Evolutionary conservation across 2,113 vertebrate genomes (phyloP).

Genomic region (Gallinago media): DNA sequence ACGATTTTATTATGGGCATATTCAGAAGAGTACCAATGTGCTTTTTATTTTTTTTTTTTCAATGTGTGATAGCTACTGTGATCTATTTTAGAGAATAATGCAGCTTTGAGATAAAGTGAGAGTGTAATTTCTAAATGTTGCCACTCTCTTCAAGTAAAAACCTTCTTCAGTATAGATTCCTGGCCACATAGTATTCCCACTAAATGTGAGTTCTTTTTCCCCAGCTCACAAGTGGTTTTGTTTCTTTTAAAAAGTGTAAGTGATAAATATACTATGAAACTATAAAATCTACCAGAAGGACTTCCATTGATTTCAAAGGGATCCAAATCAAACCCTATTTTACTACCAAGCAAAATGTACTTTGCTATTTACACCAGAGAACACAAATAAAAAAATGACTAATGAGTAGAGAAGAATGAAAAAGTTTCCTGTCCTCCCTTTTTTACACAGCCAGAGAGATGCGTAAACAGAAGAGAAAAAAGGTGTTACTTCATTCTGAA

Average conservation of each 20-base stretch:
- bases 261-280: not conserved
- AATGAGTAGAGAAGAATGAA: not conserved
- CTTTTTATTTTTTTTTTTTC: not conserved
- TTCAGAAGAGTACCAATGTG: not conserved
- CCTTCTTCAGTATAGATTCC: not conserved
- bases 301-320: not conserved
- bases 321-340: not conserved
- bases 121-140: not conserved
- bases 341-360: not conserved
- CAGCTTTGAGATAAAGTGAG: not conserved
- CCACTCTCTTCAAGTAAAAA: not conserved
- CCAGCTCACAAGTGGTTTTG: not conserved
- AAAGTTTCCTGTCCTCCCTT: not conserved
- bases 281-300: not conserved
- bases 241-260: not conserved
- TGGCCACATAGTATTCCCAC: not conserved
- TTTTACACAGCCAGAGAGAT: not conserved
- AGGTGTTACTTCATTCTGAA: not conserved
- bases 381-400: not conserved
- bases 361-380: not conserved
- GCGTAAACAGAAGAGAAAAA: not conserved
- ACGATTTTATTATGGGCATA: not conserved
- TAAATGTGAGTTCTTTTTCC: not conserved
- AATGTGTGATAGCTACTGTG: rapidly evolving
- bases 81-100: not conserved